Conservation (phyloP, 1,140 invertebrate genomes). For the Drosophila sulfurigaster region DNA sequence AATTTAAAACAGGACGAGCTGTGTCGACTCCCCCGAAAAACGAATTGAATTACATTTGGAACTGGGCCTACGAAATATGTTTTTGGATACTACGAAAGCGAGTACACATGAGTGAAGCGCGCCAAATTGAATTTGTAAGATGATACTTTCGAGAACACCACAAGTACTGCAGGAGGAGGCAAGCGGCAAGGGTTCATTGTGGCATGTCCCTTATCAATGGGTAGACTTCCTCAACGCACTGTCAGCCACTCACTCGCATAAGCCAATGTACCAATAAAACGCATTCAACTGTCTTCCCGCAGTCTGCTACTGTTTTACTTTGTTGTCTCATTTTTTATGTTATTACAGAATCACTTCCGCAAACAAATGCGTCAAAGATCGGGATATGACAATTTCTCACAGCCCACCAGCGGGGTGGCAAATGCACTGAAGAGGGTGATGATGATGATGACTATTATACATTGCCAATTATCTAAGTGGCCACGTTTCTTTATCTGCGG, state of each 20-base stretch:
- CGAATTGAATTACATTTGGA: constrained; percentile 77
- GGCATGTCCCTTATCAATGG: constrained; percentile 47
- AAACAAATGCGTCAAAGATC: constrained; percentile 57
- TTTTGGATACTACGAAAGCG: constrained; percentile 56
- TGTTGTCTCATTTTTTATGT: constrained; percentile 23
- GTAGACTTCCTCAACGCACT: constrained; percentile 12
- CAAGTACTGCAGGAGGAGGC: constrained; percentile 18
- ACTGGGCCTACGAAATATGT: constrained; percentile 65
- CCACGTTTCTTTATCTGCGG: constrained; percentile 59
- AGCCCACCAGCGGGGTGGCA: constrained; percentile 20
- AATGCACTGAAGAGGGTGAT: not conserved
- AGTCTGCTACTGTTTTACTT: constrained; percentile 47
- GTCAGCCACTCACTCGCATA: constrained; percentile 31
- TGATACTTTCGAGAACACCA: constrained; percentile 61
- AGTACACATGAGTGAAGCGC: constrained; percentile 79
- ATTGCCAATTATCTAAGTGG: constrained; percentile 61
- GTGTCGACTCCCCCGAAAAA: constrained; percentile 37
- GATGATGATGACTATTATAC: constrained; percentile 11
- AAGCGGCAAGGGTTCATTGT: constrained; percentile 41
- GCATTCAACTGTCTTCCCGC: constrained; percentile 15
- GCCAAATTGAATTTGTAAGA: constrained; percentile 81
- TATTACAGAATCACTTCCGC: constrained; percentile 67
- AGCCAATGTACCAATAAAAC: constrained; percentile 66
- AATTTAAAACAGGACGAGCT: constrained; percentile 37
- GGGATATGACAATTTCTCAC: constrained; percentile 48